Conservation (phyloP, 2,113 vertebrate genomes). For the Petroica traversi region DNA sequence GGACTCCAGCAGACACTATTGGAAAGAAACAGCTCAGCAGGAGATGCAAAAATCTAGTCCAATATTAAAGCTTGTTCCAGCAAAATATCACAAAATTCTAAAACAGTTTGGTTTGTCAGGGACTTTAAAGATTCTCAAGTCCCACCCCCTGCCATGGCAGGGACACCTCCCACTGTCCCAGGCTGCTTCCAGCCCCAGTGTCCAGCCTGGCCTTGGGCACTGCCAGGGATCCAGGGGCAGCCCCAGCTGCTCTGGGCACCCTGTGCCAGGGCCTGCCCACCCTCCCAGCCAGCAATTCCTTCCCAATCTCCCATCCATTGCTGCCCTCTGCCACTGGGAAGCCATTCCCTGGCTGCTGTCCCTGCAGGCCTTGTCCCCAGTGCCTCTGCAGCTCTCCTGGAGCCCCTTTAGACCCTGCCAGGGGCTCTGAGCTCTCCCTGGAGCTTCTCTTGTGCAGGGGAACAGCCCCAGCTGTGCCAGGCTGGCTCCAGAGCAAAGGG, state of each 20-base stretch:
- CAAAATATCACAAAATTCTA: not conserved
- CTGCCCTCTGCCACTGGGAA: too few relatives aligned
- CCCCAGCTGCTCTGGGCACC: too few relatives aligned
- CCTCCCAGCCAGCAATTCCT: too few relatives aligned
- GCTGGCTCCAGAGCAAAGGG: too few relatives aligned
- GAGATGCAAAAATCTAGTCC: not conserved
- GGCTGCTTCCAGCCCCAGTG: fast-evolving
- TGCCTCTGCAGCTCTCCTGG: too few relatives aligned
- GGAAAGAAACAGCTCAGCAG: not conserved
- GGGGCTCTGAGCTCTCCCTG: not conserved
- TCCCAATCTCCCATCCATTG: too few relatives aligned
- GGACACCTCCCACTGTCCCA: fast-evolving
- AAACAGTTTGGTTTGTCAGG: not conserved
- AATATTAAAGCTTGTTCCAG: not conserved
- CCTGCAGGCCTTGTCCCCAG: too few relatives aligned
- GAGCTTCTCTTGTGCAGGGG: not conserved
- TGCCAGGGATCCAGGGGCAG: too few relatives aligned
- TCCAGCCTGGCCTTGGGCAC: not conserved
- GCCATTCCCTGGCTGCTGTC: too few relatives aligned
- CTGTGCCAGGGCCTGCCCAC: too few relatives aligned
- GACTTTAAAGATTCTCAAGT: not conserved
- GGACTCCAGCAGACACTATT: not conserved
- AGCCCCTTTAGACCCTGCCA: not conserved
- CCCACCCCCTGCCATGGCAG: not conserved
- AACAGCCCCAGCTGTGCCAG: too few relatives aligned